phyloP scores from a whole-genome alignment of 2,888 invertebrate species.

The Sphaeridia pumilis region DNA sequence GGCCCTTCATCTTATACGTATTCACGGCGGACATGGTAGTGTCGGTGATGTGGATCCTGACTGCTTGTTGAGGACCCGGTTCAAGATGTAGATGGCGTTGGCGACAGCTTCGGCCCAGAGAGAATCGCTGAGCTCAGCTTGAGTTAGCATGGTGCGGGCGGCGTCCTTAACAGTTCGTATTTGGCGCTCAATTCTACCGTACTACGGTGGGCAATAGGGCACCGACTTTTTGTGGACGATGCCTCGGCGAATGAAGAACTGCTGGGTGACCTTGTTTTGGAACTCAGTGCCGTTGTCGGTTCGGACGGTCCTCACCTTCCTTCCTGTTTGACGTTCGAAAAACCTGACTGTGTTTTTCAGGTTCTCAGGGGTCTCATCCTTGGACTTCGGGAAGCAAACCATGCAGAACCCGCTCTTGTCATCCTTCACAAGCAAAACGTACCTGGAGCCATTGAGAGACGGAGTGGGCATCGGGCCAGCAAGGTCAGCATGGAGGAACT shows the following conservation, averaged over 20 bases:
- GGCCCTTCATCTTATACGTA: too few relatives aligned
- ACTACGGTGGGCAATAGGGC: conserved; percentile 38
- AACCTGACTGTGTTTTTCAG: conserved; percentile 5
- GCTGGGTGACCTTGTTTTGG: conserved; percentile 23
- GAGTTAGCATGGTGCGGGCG: conserved; percentile 31
- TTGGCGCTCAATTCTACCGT: conserved; percentile 37
- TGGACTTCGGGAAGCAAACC: conserved; percentile 8
- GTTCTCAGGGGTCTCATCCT: not conserved
- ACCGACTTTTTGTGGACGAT: conserved; percentile 37
- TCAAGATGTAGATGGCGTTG: conserved; percentile 38
- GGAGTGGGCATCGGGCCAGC: conserved; percentile 2
- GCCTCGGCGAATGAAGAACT: conserved; percentile 31
- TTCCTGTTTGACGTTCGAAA: conserved; percentile 16
- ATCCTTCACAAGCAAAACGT: conserved; percentile 9
- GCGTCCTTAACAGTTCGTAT: conserved; percentile 32
- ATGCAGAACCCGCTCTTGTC: conserved; percentile 4
- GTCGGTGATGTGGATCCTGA: too few relatives aligned
- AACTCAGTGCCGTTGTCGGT: conserved; percentile 20
- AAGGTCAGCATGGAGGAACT: conserved; percentile 7
- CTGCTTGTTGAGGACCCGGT: conserved; percentile 23
- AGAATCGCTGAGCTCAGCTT: conserved; percentile 29
- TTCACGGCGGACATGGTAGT: too few relatives aligned
- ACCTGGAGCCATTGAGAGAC: conserved; percentile 5
- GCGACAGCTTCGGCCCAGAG: conserved; percentile 39
- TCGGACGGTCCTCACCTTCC: conserved; percentile 10